These are phyloP conservation scores for Bubo scandiacus DNA, from an alignment of 2,113 vertebrate genomes.

Conservation along the genomic window DNA sequence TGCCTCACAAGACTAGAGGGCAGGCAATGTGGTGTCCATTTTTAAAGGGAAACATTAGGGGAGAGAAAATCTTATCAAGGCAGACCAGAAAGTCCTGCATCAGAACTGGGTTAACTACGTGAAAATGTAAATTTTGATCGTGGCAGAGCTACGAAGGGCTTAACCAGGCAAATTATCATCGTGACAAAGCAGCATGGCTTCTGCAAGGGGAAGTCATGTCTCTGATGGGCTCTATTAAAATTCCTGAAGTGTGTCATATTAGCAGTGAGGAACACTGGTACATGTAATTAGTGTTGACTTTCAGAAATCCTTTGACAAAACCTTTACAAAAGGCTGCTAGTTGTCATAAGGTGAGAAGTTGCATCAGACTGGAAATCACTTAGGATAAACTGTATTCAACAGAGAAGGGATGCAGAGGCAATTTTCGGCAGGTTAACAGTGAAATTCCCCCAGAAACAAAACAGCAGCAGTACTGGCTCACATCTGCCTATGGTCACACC, in stretches of 20 bases:
- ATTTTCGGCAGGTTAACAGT: not conserved
- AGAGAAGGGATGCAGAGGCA: not conserved
- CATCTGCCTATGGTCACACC: not conserved
- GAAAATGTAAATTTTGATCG: not conserved
- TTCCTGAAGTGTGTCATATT: conserved; percentile 48
- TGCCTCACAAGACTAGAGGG: not conserved
- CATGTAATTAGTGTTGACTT: conserved; percentile 28
- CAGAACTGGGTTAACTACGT: not conserved
- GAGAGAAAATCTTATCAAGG: conserved; percentile 6
- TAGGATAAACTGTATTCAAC: not conserved
- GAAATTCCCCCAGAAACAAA: not conserved
- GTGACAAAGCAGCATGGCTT: conserved; percentile 36
- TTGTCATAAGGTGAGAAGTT: not conserved
- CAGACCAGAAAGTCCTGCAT: conserved; percentile 4
- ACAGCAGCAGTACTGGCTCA: not conserved
- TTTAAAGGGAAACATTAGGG: not conserved
- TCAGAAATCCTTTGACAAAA: conserved; percentile 50
- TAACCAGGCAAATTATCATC: not conserved
- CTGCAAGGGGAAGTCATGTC: conserved; percentile 3
- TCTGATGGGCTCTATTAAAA: conserved; percentile 27
- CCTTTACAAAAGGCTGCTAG: conserved; percentile 21
- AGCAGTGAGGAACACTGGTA: conserved; percentile 25
- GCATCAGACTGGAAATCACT: not conserved
- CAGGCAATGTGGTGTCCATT: not conserved
- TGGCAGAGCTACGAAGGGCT: not conserved